phyloP scores from a whole-genome alignment of 2,113 vertebrate genomes.

The Sprattus sprattus region DNA sequence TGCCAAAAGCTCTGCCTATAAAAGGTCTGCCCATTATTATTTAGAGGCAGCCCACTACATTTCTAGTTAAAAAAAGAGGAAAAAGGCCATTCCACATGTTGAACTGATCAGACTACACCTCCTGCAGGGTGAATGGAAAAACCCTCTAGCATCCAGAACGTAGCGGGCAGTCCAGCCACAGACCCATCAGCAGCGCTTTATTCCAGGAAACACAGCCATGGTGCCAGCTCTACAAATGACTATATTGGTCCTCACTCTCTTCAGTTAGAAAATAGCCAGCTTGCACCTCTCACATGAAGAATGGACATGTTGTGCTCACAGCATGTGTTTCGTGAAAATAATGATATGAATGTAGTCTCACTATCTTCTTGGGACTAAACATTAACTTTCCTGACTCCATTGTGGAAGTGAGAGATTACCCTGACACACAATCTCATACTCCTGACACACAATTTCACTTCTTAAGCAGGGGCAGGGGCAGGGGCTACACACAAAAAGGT shows the following conservation, averaged over 20 bases:
- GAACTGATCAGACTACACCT: neutral
- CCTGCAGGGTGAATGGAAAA: neutral
- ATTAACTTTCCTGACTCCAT: constrained; percentile 18
- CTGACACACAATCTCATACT: neutral
- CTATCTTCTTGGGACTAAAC: constrained; percentile 18
- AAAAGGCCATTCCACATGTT: neutral
- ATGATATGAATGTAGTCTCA: neutral
- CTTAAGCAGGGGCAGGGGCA: neutral
- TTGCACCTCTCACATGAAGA: neutral
- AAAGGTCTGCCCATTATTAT: neutral
- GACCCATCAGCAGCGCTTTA: neutral
- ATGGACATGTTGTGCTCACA: neutral
- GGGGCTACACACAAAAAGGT: neutral
- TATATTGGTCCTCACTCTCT: neutral
- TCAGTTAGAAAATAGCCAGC: neutral
- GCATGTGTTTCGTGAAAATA: neutral
- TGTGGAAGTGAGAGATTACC: constrained; percentile 5
- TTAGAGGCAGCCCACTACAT: too few species aligned
- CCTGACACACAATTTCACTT: neutral
- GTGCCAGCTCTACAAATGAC: constrained; percentile 7
- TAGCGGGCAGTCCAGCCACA: neutral
- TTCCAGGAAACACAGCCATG: neutral
- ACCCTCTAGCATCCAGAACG: neutral
- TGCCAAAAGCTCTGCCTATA: neutral
- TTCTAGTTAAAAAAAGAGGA: neutral